Percentiles rank a stretch among this genome's conserved stretches.
These are phyloP conservation scores for Coelopa pilipes DNA, from an alignment of 2,888 invertebrate genomes.

Conservation along the genomic window DNA sequence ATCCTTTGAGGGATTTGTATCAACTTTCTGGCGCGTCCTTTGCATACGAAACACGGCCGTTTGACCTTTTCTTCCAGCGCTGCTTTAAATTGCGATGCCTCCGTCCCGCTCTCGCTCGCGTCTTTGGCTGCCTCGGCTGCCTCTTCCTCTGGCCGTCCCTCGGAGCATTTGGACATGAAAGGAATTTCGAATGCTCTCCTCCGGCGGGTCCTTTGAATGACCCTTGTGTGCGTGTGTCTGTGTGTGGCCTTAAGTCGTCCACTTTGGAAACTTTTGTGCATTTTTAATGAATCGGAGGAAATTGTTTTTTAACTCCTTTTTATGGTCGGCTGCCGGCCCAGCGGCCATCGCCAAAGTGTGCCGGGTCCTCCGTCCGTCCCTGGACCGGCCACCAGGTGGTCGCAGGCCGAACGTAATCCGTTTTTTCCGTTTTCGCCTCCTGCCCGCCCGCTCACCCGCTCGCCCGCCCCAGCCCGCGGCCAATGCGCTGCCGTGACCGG, in stretches of 20 bases:
- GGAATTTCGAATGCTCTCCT: conserved; percentile 51
- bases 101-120: background rate
- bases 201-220: too few species aligned
- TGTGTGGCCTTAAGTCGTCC: background rate
- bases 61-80: conserved; percentile 44
- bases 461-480: background rate
- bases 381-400: conserved; percentile 40
- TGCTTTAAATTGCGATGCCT: conserved; percentile 5
- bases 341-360: background rate
- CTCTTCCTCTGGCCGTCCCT: conserved; percentile 24
- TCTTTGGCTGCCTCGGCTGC: conserved; percentile 21
- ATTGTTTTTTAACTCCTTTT: conserved; percentile 35
- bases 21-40: background rate
- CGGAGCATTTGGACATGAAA: conserved; percentile 55
- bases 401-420: conserved; percentile 26
- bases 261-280: conserved; percentile 47
- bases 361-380: background rate
- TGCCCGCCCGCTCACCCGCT: background rate
- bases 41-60: conserved; percentile 21
- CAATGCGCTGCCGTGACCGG: background rate
- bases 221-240: too few species aligned
- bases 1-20: conserved; percentile 30
- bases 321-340: conserved; percentile 19
- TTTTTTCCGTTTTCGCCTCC: conserved; percentile 14
- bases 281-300: conserved; percentile 39